phyloP scores from a whole-genome alignment of 2,113 vertebrate genomes.

The Tragelaphus buxtoni region DNA sequence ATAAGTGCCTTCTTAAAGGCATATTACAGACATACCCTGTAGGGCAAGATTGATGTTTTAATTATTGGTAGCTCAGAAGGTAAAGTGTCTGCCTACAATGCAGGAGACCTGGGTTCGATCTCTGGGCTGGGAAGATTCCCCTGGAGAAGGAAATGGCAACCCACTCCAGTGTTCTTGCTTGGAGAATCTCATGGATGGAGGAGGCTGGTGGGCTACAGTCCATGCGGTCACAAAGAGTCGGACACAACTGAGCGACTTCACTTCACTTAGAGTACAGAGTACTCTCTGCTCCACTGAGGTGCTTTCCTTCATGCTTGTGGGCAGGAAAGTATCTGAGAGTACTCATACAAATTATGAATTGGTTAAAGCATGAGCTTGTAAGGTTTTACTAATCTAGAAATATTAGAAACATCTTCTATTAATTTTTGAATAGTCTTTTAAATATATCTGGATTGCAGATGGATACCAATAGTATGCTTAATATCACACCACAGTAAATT shows the following conservation, averaged over 20 bases:
- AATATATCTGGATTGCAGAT: background rate
- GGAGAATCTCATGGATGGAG: too few species aligned
- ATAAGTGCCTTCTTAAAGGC: background rate
- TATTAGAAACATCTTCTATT: background rate
- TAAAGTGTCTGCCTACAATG: too few species aligned
- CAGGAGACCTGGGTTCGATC: too few species aligned
- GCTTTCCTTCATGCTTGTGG: background rate
- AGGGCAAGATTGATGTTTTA: background rate
- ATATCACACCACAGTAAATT: background rate
- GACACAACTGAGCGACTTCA: too few species aligned
- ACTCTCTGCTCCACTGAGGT: fast-evolving
- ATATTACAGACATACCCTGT: background rate
- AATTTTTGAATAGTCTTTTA: background rate
- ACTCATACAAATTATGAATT: background rate
- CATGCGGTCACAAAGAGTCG: too few species aligned
- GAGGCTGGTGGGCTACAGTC: too few species aligned
- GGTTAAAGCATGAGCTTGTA: background rate
- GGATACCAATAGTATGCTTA: background rate
- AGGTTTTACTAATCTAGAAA: background rate
- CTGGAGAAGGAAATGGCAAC: too few species aligned
- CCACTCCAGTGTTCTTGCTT: too few species aligned
- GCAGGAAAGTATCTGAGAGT: background rate
- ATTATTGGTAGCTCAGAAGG: background rate
- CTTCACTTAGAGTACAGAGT: background rate
- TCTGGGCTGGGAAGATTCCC: too few species aligned